Evolutionary conservation across 2,113 vertebrate genomes (phyloP).

Genomic region (Chascanopsetta lugubris): DNA sequence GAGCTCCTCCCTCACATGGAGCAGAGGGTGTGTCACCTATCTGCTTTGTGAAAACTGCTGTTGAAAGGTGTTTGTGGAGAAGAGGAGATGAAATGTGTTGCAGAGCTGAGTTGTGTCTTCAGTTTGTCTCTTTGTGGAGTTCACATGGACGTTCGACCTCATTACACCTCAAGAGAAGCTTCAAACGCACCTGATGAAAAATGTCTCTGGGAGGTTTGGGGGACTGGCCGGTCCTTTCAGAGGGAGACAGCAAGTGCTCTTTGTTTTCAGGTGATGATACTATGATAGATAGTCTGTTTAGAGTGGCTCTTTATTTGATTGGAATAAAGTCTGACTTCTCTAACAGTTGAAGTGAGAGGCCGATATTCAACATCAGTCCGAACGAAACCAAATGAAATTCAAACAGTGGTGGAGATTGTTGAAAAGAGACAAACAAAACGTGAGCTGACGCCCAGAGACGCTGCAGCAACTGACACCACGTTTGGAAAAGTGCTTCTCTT

Average conservation of each 20-base stretch:
- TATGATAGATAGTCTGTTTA: too few relatives aligned
- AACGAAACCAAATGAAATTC: not conserved
- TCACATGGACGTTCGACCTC: slow-evolving; percentile 58
- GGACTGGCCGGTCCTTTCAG: too few relatives aligned
- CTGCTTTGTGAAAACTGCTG: slow-evolving; percentile 39
- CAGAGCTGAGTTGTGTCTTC: slow-evolving; percentile 20
- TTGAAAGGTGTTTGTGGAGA: slow-evolving; percentile 64
- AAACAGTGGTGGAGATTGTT: not conserved
- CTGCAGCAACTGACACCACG: not conserved
- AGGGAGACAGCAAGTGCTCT: slow-evolving; percentile 27
- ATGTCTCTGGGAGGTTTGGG: slow-evolving; percentile 10
- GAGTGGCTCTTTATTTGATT: too few relatives aligned
- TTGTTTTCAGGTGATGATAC: not conserved
- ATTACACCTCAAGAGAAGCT: slow-evolving; percentile 64
- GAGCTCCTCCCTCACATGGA: not conserved
- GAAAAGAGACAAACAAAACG: slow-evolving; percentile 7
- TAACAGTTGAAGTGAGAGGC: not conserved
- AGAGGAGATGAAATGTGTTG: slow-evolving; percentile 28
- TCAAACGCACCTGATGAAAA: slow-evolving; percentile 62
- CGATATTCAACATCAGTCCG: not conserved
- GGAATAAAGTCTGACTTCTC: too few relatives aligned
- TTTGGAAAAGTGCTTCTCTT: not conserved
- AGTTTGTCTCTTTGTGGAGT: slow-evolving; percentile 37
- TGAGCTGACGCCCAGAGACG: not conserved
- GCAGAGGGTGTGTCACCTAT: not conserved